phyloP scores from a whole-genome alignment of 1,140 invertebrate genomes.

The Lepeophtheirus salmonis region DNA sequence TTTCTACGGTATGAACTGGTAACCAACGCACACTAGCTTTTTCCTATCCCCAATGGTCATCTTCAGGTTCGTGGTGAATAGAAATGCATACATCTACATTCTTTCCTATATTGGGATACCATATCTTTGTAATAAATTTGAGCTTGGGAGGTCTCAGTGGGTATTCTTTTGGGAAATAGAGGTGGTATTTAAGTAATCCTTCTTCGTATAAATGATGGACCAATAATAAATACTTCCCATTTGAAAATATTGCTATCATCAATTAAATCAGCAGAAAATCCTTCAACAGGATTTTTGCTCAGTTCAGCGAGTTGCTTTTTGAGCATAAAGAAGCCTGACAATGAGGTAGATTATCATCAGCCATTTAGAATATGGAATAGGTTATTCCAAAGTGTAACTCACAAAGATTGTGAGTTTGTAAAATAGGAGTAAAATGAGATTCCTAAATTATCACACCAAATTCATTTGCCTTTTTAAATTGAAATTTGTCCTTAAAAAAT shows the following conservation, averaged over 20 bases:
- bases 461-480: too few species aligned
- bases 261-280: slow-evolving; percentile 95
- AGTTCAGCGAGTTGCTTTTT: slow-evolving; percentile 52
- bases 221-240: slow-evolving; percentile 97
- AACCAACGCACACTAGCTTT: slow-evolving; percentile 96
- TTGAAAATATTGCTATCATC: slow-evolving; percentile 98
- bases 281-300: slow-evolving; percentile 95
- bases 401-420: too few species aligned
- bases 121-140: slow-evolving; percentile 99
- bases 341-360: neutral
- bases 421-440: too few species aligned
- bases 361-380: neutral
- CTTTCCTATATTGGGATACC: slow-evolving; percentile 99
- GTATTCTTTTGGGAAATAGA: slow-evolving; percentile 96
- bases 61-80: slow-evolving; percentile 91
- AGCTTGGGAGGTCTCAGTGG: slow-evolving; percentile 92
- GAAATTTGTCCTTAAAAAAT: too few species aligned
- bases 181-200: slow-evolving; percentile 91
- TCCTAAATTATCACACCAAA: too few species aligned
- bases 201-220: slow-evolving; percentile 92
- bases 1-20: slow-evolving; percentile 97
- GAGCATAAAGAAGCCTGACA: slow-evolving; percentile 4
- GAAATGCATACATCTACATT: slow-evolving; percentile 99
- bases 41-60: slow-evolving; percentile 99
- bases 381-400: too few species aligned